Conservation (phyloP, 2,888 invertebrate species). For the Oscheius sp. region DNA sequence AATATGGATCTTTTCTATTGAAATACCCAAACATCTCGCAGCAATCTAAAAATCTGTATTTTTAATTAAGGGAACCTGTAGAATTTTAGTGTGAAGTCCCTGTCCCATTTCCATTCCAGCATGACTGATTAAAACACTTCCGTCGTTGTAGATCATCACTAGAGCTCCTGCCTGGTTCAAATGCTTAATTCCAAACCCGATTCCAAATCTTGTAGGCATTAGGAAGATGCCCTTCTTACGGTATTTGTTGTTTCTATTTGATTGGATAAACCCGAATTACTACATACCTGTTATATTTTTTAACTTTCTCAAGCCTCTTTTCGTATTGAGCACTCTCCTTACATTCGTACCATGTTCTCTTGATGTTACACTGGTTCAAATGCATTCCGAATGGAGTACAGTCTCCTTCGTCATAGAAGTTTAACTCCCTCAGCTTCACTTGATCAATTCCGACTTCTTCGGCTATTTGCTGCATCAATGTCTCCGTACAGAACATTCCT, state of each 20-base stretch:
- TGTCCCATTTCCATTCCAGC: constrained; percentile 95
- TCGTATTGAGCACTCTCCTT: constrained; percentile 65
- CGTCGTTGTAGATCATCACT: constrained; percentile 82
- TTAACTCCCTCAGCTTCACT: constrained; percentile 76
- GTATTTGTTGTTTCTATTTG: constrained; percentile 54
- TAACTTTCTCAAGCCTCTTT: constrained; percentile 59
- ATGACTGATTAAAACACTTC: constrained; percentile 86
- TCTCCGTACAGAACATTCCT: constrained; percentile 86
- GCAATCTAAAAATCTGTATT: constrained; percentile 47
- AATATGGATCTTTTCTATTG: constrained; percentile 71
- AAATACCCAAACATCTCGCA: constrained; percentile 61
- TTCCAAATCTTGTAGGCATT: constrained; percentile 69
- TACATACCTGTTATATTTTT: constrained; percentile 70
- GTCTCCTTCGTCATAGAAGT: constrained; percentile 84
- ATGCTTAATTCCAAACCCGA: constrained; percentile 68
- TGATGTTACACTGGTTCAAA: constrained; percentile 78
- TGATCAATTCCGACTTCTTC: constrained; percentile 63
- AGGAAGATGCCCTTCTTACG: constrained; percentile 65
- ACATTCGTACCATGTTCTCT: constrained; percentile 70
- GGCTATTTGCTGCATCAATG: constrained; percentile 82
- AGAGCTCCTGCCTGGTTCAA: constrained; percentile 80
- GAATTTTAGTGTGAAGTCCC: constrained; percentile 93
- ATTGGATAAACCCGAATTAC: background rate
- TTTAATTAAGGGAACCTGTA: constrained; percentile 76
- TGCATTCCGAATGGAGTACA: constrained; percentile 82